These are phyloP conservation scores for Nomada lathburiana DNA, from an alignment of 2,888 invertebrate species.

Conservation along the genomic window DNA sequence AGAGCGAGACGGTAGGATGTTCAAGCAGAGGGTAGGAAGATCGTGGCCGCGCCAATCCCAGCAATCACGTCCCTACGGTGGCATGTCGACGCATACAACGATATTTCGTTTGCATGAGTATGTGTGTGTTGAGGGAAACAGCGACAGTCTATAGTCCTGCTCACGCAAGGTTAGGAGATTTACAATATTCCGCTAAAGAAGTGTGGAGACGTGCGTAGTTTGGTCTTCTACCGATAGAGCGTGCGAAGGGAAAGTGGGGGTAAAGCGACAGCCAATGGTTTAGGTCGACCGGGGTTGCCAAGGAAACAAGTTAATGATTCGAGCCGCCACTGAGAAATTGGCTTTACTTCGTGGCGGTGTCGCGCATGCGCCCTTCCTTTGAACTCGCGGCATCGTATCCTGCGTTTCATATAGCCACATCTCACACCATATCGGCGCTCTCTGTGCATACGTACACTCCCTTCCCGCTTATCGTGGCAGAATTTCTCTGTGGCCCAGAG, in stretches of 20 bases:
- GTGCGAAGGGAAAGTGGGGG: constrained; percentile 70
- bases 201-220: constrained; percentile 63
- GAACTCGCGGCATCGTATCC: constrained; percentile 25
- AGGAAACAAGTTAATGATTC: constrained; percentile 84
- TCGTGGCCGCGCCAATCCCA: constrained; percentile 70
- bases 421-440: constrained; percentile 2
- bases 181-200: constrained; percentile 55
- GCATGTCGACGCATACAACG: constrained; percentile 23
- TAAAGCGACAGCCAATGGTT: constrained; percentile 80
- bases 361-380: constrained; percentile 55
- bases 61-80: constrained; percentile 62
- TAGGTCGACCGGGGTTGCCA: constrained; percentile 81
- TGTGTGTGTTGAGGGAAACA: constrained; percentile 25
- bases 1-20: constrained; percentile 65
- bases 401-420: constrained; percentile 29
- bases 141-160: constrained; percentile 57
- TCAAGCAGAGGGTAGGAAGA: constrained; percentile 69
- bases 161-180: constrained; percentile 50
- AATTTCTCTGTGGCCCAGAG: neutral
- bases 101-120: neutral
- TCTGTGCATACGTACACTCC: neutral
- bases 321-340: constrained; percentile 83
- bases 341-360: constrained; percentile 70
- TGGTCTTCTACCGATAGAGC: constrained; percentile 69
- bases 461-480: neutral